Percentiles rank a stretch among this genome's conserved stretches.
phyloP scores from a whole-genome alignment of 2,113 vertebrate species.

The Chaenocephalus aceratus region DNA sequence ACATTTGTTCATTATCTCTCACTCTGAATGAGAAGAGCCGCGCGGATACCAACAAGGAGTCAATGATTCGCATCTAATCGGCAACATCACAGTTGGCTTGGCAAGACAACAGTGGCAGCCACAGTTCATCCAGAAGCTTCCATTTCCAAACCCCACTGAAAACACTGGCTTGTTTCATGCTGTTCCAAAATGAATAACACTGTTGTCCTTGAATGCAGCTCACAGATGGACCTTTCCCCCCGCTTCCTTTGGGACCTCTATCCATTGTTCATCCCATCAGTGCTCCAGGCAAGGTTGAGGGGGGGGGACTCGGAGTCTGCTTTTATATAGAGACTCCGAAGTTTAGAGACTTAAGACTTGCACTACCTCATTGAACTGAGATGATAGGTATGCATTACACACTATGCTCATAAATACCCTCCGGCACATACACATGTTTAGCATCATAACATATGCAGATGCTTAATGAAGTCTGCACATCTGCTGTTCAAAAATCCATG shows the following conservation, averaged over 20 bases:
- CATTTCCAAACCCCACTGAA: slow-evolving; percentile 62
- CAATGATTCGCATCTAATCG: slow-evolving; percentile 77
- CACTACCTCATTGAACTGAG: slow-evolving; percentile 12
- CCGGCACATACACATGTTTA: slow-evolving; percentile 6
- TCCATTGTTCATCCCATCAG: slow-evolving; percentile 77
- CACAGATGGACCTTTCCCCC: slow-evolving; percentile 75
- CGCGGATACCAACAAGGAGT: slow-evolving; percentile 70
- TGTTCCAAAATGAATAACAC: slow-evolving; percentile 80
- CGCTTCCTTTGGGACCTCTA: slow-evolving; percentile 65
- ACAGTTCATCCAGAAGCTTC: slow-evolving; percentile 71
- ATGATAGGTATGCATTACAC: neutral
- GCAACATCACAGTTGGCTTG: slow-evolving; percentile 73
- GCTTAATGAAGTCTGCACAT: slow-evolving; percentile 4
- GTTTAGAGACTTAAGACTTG: slow-evolving; percentile 53
- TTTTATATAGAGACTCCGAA: slow-evolving; percentile 54
- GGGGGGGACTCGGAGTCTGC: neutral
- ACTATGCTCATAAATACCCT: neutral
- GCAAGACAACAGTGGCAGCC: slow-evolving; percentile 76
- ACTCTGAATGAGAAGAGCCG: slow-evolving; percentile 45
- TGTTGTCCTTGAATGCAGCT: slow-evolving; percentile 82
- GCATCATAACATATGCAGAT: neutral
- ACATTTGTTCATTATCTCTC: slow-evolving; percentile 71
- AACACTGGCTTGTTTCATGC: slow-evolving; percentile 81
- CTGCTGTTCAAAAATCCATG: neutral
- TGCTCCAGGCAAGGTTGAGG: slow-evolving; percentile 71